A percentile compares a stretch with the other conserved stretches of the same genome.
These are phyloP conservation scores for Stegastes partitus DNA, from an alignment of 2,113 vertebrate genomes.

Conservation along the genomic window DNA sequence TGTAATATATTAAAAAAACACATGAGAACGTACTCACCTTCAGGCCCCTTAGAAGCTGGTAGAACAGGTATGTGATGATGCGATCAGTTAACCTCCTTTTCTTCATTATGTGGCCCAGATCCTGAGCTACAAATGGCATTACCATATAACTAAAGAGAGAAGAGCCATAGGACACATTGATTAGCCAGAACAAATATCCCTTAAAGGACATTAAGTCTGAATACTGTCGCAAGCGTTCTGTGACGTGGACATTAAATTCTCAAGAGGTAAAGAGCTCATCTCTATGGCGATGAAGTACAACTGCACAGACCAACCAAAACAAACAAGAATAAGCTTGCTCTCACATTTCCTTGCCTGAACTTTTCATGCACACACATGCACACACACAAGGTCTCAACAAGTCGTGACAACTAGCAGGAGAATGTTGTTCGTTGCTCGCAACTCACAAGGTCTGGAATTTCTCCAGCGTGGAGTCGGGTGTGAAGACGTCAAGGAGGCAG, in stretches of 20 bases:
- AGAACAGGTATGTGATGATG: slow-evolving; percentile 85
- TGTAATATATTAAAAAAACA: background rate
- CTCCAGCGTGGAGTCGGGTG: slow-evolving; percentile 83
- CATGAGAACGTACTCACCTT: slow-evolving; percentile 71
- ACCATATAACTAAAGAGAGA: slow-evolving; percentile 84
- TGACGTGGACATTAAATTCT: background rate
- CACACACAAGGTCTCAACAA: slow-evolving; percentile 41
- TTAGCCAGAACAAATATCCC: background rate
- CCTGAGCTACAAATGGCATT: slow-evolving; percentile 87
- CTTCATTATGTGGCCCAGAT: slow-evolving; percentile 87
- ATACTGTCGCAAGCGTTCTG: background rate
- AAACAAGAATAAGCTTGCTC: slow-evolving; percentile 39
- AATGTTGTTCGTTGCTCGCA: slow-evolving; percentile 57
- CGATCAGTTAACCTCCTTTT: slow-evolving; percentile 77
- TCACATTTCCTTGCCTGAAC: slow-evolving; percentile 10
- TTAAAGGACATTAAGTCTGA: background rate
- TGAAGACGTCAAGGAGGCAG: slow-evolving; percentile 87
- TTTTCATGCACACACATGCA: slow-evolving; percentile 28
- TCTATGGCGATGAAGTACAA: slow-evolving; percentile 8
- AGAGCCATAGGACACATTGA: background rate
- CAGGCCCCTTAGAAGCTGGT: slow-evolving; percentile 87
- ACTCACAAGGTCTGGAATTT: slow-evolving; percentile 89
- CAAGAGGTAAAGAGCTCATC: background rate
- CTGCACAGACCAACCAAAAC: slow-evolving; percentile 18
- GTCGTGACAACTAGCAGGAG: slow-evolving; percentile 58